Evolutionary conservation across 2,797 vertebrate species (phyloP).

Genomic region (Ctenopoma multispine): DNA sequence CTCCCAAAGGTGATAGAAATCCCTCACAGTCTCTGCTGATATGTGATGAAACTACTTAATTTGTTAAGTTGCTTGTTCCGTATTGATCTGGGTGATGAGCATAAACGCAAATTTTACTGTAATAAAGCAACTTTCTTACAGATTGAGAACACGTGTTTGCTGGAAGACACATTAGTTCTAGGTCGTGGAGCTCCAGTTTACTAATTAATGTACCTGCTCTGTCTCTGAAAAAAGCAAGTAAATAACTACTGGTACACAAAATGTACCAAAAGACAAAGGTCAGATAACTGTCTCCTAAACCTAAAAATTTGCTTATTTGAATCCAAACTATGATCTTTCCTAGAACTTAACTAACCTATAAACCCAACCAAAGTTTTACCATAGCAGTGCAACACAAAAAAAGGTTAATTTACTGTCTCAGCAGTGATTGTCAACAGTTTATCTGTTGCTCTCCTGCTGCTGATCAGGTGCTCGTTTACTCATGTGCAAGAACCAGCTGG

Average conservation of each 20-base stretch:
- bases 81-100: conserved; percentile 27
- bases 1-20: neutral
- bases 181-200: conserved; percentile 26
- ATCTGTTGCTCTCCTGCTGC: too few relatives aligned
- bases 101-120: conserved; percentile 38
- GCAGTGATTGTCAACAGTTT: too few relatives aligned
- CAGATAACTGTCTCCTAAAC: too few relatives aligned
- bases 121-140: conserved; percentile 10
- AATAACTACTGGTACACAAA: neutral
- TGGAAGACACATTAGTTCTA: conserved; percentile 48
- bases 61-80: neutral
- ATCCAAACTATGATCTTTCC: too few relatives aligned
- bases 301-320: too few relatives aligned
- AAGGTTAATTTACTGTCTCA: too few relatives aligned
- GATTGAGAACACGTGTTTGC: conserved; percentile 53
- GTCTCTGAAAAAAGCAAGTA: neutral
- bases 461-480: too few relatives aligned
- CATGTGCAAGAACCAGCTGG: too few relatives aligned
- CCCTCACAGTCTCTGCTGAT: neutral
- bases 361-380: too few relatives aligned
- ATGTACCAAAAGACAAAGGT: too few relatives aligned
- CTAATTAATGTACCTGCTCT: neutral
- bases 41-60: neutral
- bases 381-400: too few relatives aligned
- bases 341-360: too few relatives aligned